Conservation (phyloP, 1,140 invertebrate species). For the Drosophila repletoides region DNA sequence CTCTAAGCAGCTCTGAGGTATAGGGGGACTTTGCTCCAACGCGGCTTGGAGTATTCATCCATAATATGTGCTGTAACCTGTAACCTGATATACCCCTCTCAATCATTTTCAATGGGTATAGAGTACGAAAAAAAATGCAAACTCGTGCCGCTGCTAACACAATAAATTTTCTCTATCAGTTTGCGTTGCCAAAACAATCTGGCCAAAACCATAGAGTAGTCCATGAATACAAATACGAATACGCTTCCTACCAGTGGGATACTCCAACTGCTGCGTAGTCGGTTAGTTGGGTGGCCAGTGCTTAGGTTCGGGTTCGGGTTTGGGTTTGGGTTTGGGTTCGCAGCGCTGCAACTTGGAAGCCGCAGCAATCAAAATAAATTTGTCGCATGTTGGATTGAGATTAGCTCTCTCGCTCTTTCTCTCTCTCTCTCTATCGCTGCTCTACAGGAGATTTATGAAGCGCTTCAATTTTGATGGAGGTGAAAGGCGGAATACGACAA, state of each 20-base stretch:
- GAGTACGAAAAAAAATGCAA: slow-evolving; percentile 39
- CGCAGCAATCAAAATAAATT: slow-evolving; percentile 64
- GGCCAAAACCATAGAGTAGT: slow-evolving; percentile 8
- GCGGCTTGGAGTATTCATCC: no score
- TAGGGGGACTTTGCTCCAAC: no score
- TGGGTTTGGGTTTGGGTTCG: no score
- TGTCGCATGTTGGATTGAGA: slow-evolving; percentile 39
- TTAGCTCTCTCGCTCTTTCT: slow-evolving; percentile 24
- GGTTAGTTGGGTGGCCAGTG: slow-evolving; percentile 42
- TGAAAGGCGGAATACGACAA: slow-evolving; percentile 1
- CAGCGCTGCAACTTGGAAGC: no score
- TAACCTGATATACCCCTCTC: no score
- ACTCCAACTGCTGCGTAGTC: slow-evolving; percentile 43
- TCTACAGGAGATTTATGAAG: slow-evolving; percentile 58
- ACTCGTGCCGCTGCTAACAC: slow-evolving; percentile 66
- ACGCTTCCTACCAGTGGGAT: no score
- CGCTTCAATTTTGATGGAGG: slow-evolving; percentile 1
- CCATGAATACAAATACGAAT: background rate
- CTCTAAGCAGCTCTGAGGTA: no score
- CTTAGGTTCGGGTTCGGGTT: no score
- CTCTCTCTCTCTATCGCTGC: no score
- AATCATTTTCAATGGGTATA: no score
- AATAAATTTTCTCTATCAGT: slow-evolving; percentile 72
- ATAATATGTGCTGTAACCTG: no score
- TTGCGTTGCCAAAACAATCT: slow-evolving; percentile 32